phyloP scores from a whole-genome alignment of 1,140 invertebrate species.

The Zaprionus kolodkinae region DNA sequence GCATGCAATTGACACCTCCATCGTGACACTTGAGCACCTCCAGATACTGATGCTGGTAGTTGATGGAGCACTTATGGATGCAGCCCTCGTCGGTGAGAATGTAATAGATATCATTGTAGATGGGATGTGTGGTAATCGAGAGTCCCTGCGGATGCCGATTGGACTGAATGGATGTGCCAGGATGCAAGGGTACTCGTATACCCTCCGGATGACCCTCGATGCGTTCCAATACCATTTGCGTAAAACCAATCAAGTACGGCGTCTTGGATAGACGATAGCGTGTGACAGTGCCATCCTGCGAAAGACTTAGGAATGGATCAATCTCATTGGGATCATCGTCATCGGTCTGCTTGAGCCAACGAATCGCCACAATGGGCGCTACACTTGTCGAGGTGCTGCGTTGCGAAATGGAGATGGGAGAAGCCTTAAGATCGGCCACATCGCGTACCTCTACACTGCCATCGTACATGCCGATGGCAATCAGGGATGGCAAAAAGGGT shows the following conservation, averaged over 20 bases:
- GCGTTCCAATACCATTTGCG: constrained; percentile 87
- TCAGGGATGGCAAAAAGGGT: constrained; percentile 87
- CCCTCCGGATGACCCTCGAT: constrained; percentile 88
- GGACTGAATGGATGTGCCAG: constrained; percentile 49
- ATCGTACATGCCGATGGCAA: constrained; percentile 92
- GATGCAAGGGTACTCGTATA: constrained; percentile 44
- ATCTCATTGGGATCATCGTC: constrained; percentile 81
- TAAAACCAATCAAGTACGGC: constrained; percentile 83
- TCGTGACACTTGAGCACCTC: constrained; percentile 91
- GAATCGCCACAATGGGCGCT: constrained; percentile 88
- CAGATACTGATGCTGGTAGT: constrained; percentile 88
- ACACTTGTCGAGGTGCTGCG: constrained; percentile 86
- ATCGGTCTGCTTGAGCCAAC: constrained; percentile 84
- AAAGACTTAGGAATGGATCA: constrained; percentile 85
- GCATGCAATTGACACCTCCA: constrained; percentile 90
- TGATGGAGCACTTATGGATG: constrained; percentile 90
- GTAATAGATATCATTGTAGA: constrained; percentile 88
- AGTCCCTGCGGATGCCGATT: constrained; percentile 86
- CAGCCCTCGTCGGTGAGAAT: constrained; percentile 93
- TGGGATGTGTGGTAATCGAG: constrained; percentile 88
- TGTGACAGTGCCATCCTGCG: constrained; percentile 87
- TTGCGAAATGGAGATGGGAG: constrained; percentile 85
- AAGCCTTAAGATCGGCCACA: constrained; percentile 84
- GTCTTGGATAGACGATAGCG: constrained; percentile 84
- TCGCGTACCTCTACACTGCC: constrained; percentile 91